Base-by-base conservation (phyloP, 1,140 invertebrate species). In the Zophobas morio region DNA sequence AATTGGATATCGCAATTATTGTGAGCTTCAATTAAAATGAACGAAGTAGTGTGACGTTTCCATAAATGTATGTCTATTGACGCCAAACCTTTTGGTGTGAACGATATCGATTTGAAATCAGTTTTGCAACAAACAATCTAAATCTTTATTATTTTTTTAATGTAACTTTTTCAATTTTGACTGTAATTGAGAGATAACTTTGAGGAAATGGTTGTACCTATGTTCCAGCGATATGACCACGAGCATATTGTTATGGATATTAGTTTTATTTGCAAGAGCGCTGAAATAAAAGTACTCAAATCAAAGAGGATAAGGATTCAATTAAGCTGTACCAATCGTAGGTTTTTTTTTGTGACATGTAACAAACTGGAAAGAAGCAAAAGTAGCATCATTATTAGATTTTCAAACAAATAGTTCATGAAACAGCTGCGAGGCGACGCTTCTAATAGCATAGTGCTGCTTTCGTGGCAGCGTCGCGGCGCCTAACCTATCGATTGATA, bases 341-440 rank as follows among this genome's bases (percentile, higher is more conserved):
- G 20, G 20, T 20, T 20, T 20, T 20, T 20, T 20, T 20, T 20
- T 20, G 20, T 74, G 54, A 72, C 70, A 75, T 20, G 76, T 70
- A 54, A 66, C 51, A 79, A 74, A 47, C 70, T 66, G 46, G 57
- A 79, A 56, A 76, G 76, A 77, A 42, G 20, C 20, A 20, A 63
- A 49, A 57, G 42, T 70, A 74, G 74, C 75, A 74, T 80, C 79
- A 81, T 84, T 84, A 85, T 85, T 85, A 84, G 82, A 84, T 85
- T 85, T 85, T 79, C 82, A 82, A 71, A 80, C 83, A 85, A 83
- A 84, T 83, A 85, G 82, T 84, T 84, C 83, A 79, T 82, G 80
- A 84, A 82, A 85, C 83, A 84, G 82, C 82, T 84, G 82, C 81
- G 80, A 83, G 77, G 74, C 79, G 79, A 80, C 74, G 79, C 70